A percentile compares a stretch with the other conserved stretches of the same genome.
Evolutionary conservation across 2,888 invertebrate species (phyloP).

Genomic region (Phyllotreta cruciferae): DNA sequence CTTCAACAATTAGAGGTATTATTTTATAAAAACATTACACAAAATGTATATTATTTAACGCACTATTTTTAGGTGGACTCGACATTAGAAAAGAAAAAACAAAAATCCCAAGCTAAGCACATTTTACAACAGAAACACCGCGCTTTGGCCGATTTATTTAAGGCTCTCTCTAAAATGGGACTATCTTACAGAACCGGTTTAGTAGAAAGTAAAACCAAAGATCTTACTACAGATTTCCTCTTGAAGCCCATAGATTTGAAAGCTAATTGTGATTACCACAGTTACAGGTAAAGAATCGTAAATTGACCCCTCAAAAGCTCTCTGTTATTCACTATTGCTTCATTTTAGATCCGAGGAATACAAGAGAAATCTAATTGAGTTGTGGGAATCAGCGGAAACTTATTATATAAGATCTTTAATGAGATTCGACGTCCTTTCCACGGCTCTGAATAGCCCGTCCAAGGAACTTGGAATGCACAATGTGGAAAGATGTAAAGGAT

Average conservation of each 20-base stretch:
- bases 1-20: conserved; percentile 70
- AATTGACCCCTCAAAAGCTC: neutral
- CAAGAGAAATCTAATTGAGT: conserved; percentile 58
- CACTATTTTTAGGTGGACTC: conserved; percentile 62
- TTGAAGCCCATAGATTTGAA: conserved; percentile 75
- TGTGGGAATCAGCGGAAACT: conserved; percentile 77
- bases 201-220: conserved; percentile 64
- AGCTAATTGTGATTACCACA: conserved; percentile 64
- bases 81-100: conserved; percentile 71
- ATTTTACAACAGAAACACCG: conserved; percentile 86
- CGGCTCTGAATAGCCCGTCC: conserved; percentile 71
- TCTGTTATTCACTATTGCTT: too few relatives aligned
- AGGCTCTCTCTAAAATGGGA: conserved; percentile 75
- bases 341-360: conserved; percentile 60
- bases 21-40: too few relatives aligned
- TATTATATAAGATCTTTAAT: conserved; percentile 78
- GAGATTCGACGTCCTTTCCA: conserved; percentile 69
- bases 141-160: conserved; percentile 86
- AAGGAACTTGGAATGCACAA: conserved; percentile 82
- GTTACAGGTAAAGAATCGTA: conserved; percentile 51
- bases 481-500: conserved; percentile 87
- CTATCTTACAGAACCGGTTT: conserved; percentile 84
- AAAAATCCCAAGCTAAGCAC: conserved; percentile 79
- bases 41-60: conserved; percentile 24
- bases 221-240: conserved; percentile 68